A percentile compares a stretch with the other conserved stretches of the same genome.
Evolutionary conservation across 2,797 vertebrate genomes (phyloP).

Genomic region (Rhinoraja longicauda): DNA sequence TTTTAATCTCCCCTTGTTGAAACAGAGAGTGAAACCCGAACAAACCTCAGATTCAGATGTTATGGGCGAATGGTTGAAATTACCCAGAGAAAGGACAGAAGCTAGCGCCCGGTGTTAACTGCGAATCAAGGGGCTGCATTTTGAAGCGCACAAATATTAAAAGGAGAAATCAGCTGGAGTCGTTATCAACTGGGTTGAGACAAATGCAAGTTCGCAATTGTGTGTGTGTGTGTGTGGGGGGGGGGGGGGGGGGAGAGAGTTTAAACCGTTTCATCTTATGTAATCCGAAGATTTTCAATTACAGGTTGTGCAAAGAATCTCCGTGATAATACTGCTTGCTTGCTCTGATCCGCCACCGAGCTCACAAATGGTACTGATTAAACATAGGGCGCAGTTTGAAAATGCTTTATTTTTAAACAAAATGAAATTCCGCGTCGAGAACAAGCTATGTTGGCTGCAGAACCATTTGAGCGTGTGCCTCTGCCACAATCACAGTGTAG

Average conservation of each 20-base stretch:
- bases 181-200: not conserved
- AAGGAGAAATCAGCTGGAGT: not conserved
- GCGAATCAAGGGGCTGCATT: too few relatives aligned
- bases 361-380: too few relatives aligned
- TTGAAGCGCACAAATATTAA: not conserved
- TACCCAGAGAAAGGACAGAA: not conserved
- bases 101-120: not conserved
- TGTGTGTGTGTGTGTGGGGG: too few relatives aligned
- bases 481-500: too few relatives aligned
- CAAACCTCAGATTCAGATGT: not conserved
- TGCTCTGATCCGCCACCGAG: not conserved
- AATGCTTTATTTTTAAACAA: not conserved
- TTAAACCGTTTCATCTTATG: not conserved
- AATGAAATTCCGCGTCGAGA: too few relatives aligned
- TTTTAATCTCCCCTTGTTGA: not conserved
- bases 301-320: not conserved
- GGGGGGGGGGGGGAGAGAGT: too few relatives aligned
- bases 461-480: not conserved
- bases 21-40: not conserved
- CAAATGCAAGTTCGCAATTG: not conserved
- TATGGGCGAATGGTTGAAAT: not conserved
- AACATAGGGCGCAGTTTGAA: not conserved
- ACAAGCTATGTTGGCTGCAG: not conserved
- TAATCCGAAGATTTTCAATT: not conserved
- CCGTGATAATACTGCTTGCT: not conserved